Evolutionary conservation across 2,113 vertebrate genomes (phyloP), one percentile per base, ranked within the genome.

Genomic region (Ariopsis seemanni): DNA sequence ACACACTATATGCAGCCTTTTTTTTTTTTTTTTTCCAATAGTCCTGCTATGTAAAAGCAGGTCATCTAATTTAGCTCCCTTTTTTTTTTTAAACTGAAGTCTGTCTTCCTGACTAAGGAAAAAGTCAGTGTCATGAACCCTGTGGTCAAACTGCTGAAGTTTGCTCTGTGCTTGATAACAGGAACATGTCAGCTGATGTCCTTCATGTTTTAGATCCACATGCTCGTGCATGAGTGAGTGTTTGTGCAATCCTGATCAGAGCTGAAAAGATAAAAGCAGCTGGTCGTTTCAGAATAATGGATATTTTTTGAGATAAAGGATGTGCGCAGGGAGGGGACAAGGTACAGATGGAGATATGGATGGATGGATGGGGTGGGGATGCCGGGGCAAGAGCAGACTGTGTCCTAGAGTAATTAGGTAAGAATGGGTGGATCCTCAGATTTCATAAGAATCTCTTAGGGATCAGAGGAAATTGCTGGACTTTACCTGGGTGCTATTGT

Each of bases 181-280:
- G 87, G 87, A 88, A 88, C 82, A 48, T 53, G 60, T 88, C 87
- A 88, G 82, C 87, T 88, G 87, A 88, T 84, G 27, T 55, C 53
- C 48, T 63, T 82, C 30, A 5, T 87, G 55, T 82, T 83, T 15
- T 8, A 27, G 17, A 75, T 22, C 34, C 55, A 42, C 15, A 71
- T n/a, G 20, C 25, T 22, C 18, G 15, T 42, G 50, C 60, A 55
- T 0, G 10, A 34, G 27, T n/a, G 75, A 30, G 30, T 30, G 30
- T 42, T 84, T 86, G 55, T 78, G 85, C 75, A 80, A 65, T 34
- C 17, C 62, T 79, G 57, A 78, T 48, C 52, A 74, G 18, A 15
- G 25, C 34, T 82, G 65, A 27, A 62, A 52, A 74, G n/a, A 27
- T 52, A 9, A 48, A 58, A 27, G 9, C 53, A 83, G 67, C 58